These are phyloP conservation scores for Apodemia zela DNA, from an alignment of 2,888 invertebrate species.

Conservation along the genomic window DNA sequence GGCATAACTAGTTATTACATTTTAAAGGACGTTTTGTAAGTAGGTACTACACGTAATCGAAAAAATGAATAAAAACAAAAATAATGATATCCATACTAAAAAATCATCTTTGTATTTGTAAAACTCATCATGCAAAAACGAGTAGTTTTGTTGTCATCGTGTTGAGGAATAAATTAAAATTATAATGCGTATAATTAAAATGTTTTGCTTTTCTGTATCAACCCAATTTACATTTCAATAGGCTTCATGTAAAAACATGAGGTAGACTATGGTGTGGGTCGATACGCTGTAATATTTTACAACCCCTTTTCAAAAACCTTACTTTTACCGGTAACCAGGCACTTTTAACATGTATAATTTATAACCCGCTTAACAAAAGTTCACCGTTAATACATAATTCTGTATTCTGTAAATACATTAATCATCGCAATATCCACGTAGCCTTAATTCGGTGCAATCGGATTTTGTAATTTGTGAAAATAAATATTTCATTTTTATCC, in stretches of 20 bases:
- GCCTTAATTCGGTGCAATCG: too few relatives aligned
- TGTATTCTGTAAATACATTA: not conserved
- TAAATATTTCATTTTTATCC: too few relatives aligned
- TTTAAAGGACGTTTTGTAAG: too few relatives aligned
- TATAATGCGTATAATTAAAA: constrained; percentile 5
- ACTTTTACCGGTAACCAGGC: not conserved
- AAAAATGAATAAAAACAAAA: too few relatives aligned
- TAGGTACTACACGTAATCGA: too few relatives aligned
- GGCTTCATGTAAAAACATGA: constrained; percentile 37
- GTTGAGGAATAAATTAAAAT: constrained; percentile 12
- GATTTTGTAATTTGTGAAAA: too few relatives aligned
- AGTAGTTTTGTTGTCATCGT: constrained; percentile 15
- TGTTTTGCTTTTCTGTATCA: constrained; percentile 29
- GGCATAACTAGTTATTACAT: too few relatives aligned
- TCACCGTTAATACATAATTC: not conserved
- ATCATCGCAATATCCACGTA: too few relatives aligned
- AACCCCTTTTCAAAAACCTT: not conserved
- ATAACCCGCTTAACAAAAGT: not conserved
- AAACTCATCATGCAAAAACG: not conserved
- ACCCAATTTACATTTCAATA: constrained; percentile 36
- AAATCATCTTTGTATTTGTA: not conserved
- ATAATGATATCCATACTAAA: too few relatives aligned
- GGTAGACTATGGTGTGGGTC: constrained; percentile 17
- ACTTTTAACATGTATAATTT: not conserved
- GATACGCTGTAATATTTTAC: not conserved